Base-by-base conservation (phyloP, 2,113 vertebrate species). In the Willisornis vidua region DNA sequence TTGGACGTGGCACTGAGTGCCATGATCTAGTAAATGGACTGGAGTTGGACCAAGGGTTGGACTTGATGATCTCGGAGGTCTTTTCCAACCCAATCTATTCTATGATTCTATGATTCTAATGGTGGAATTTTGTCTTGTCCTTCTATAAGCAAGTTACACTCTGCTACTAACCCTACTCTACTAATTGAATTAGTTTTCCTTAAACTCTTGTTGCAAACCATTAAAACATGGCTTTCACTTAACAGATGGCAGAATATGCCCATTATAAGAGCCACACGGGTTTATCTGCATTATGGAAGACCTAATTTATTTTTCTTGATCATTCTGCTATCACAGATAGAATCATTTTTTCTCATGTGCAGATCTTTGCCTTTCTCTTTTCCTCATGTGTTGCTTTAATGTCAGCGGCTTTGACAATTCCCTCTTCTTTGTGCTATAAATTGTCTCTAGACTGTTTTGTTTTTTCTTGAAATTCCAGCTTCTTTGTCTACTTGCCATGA, bases 291-390 rank as follows among this genome's bases (percentile, higher is more conserved):
- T 93, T 94, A 55, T 89, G 39, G 91, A 96, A 76, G 73, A 84
- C 41, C 49, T 89, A 81, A 93, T 91, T 95, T 91, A 61, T 92
- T 94, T 85, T 92, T 93, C 92, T 86, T 90, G 72, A 90, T 87
- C 35, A 75, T 92, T 89, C 72, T 92, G 7, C 76, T 93, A 16
- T 41, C 80, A 87, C 81, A 91, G 78, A 94, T 78, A 89, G 86
- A 91, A 91, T 93, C 90, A 94, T 94, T 94, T 57, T 89, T 95
- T 89, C 46, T 94, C 48, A 37, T 76, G 28, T 82, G 31, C 28
- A 62, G 37, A 68, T 72, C 62, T 82, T 75, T 91, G 52, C 45
- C 48, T 84, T 82, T 84, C 52, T 63, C 17, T 59, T 24, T 83
- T 85, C 5, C 31, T 81, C 9, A 12, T 48, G n/a, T 22, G 45